Percentiles rank a stretch among this genome's conserved stretches.
Conservation (phyloP, 2,113 vertebrate species). For the Rhombomys opimus region DNA sequence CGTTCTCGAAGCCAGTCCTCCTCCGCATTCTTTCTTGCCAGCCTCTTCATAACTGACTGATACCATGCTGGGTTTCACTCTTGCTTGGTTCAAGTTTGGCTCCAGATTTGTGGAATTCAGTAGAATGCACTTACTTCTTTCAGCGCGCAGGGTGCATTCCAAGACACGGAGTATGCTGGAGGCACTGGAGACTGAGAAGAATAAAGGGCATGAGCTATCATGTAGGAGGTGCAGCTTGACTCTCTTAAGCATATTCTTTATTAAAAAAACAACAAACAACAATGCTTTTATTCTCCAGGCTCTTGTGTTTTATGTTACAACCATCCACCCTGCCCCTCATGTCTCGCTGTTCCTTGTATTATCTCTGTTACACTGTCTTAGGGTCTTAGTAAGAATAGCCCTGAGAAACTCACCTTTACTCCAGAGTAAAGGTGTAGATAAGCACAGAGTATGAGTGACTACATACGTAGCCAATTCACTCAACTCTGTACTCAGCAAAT, state of each 20-base stretch:
- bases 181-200: neutral
- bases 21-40: neutral
- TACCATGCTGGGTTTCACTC: neutral
- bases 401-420: neutral
- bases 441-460: neutral
- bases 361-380: conserved; percentile 15
- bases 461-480: neutral
- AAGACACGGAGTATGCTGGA: neutral
- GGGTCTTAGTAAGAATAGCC: neutral
- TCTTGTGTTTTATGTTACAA: neutral
- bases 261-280: neutral
- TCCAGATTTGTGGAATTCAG: neutral
- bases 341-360: neutral
- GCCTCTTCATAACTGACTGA: neutral
- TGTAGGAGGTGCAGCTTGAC: neutral
- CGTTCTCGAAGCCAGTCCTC: neutral
- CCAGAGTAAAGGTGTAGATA: neutral
- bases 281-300: conserved; percentile 22
- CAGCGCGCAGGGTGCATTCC: neutral
- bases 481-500: neutral
- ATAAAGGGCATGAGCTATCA: neutral
- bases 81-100: neutral
- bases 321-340: neutral
- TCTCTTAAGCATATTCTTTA: neutral
- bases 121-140: neutral